Conservation (phyloP, 2,797 vertebrate genomes). For the Pogoniulus pusillus region DNA sequence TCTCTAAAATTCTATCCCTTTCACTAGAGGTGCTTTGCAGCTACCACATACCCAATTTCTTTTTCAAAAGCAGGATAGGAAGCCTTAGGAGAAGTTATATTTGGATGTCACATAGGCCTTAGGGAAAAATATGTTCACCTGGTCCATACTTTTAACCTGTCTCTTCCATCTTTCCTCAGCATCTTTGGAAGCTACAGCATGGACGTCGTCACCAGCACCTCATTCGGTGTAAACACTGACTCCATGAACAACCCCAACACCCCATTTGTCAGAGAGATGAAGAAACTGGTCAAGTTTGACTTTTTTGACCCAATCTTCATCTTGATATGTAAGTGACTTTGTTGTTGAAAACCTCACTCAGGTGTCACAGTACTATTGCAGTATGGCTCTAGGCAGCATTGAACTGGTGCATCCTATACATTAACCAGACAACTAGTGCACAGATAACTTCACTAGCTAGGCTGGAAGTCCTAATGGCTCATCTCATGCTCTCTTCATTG, state of each 20-base stretch:
- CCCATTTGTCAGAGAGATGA: slow-evolving; percentile 74
- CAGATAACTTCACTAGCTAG: not conserved
- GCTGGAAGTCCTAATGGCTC: not conserved
- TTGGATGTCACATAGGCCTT: not conserved
- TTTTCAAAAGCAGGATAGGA: not conserved
- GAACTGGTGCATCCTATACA: not conserved
- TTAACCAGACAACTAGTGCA: not conserved
- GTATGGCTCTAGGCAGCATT: not conserved
- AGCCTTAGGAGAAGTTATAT: not conserved
- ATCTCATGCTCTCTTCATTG: not conserved
- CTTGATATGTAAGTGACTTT: not conserved
- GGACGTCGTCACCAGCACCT: slow-evolving; percentile 82
- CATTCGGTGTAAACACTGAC: slow-evolving; percentile 83
- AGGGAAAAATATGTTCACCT: not conserved
- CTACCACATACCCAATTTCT: not conserved
- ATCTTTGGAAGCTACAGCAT: slow-evolving; percentile 81
- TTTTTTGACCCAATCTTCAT: slow-evolving; percentile 37
- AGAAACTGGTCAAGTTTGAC: slow-evolving; percentile 76
- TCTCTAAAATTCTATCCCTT: not conserved
- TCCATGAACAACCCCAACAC: slow-evolving; percentile 83
- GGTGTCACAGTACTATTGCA: not conserved
- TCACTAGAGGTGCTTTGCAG: not conserved
- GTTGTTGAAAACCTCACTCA: not conserved
- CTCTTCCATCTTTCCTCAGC: slow-evolving; percentile 58
- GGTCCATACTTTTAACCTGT: not conserved